A percentile compares a stretch with the other conserved stretches of the same genome.
Evolutionary conservation across 1,140 invertebrate genomes (phyloP).

Genomic region (Trypoxylus dichotomus): DNA sequence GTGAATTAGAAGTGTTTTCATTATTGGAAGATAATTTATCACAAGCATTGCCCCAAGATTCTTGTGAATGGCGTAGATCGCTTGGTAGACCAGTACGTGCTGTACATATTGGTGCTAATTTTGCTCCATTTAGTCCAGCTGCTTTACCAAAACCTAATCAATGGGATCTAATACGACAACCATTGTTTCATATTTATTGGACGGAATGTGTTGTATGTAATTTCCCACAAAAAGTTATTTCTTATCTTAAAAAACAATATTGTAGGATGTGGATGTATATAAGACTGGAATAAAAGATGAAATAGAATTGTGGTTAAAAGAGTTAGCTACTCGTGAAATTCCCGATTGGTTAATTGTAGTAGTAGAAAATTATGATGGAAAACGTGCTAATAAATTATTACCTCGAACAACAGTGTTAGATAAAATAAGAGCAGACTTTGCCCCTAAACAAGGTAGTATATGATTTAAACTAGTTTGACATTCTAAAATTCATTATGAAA

Average conservation of each 20-base stretch:
- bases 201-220: conserved; percentile 84
- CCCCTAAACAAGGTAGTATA: conserved; percentile 77
- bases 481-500: background rate
- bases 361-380: conserved; percentile 89
- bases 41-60: conserved; percentile 80
- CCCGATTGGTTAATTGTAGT: conserved; percentile 93
- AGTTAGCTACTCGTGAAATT: conserved; percentile 72
- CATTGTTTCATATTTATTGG: conserved; percentile 94
- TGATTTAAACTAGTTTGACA: conserved; percentile 14
- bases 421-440: conserved; percentile 93
- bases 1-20: conserved; percentile 83
- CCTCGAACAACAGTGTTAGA: conserved; percentile 91
- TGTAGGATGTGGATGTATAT: conserved; percentile 88
- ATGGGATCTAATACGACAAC: conserved; percentile 78
- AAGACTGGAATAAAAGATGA: conserved; percentile 84
- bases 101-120: conserved; percentile 82
- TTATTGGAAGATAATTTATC: conserved; percentile 75
- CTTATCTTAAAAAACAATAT: conserved; percentile 34
- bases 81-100: conserved; percentile 77
- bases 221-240: conserved; percentile 28
- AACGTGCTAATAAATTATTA: conserved; percentile 88
- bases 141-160: conserved; percentile 65
- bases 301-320: conserved; percentile 84
- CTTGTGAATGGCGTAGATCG: conserved; percentile 87
- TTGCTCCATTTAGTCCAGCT: conserved; percentile 77